Conservation (phyloP, 2,797 vertebrate genomes). For the Thamnophis elegans region DNA sequence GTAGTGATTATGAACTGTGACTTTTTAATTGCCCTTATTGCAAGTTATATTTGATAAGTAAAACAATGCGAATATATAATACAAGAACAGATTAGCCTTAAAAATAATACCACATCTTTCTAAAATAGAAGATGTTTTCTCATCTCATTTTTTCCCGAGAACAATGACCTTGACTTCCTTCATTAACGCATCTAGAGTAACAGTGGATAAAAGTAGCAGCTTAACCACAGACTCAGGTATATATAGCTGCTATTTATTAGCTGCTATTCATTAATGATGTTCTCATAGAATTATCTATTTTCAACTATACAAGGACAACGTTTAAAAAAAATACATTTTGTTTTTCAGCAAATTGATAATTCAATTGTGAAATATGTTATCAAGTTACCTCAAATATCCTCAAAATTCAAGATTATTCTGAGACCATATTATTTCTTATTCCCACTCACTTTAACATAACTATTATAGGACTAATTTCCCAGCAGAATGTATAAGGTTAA, state of each 20-base stretch:
- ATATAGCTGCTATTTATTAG: too few relatives aligned
- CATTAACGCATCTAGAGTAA: neutral
- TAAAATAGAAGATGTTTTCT: neutral
- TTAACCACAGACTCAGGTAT: neutral
- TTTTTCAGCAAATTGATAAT: neutral
- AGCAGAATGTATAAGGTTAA: conserved; percentile 56
- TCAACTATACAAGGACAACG: neutral
- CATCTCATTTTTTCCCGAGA: neutral
- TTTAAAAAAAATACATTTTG: conserved; percentile 14
- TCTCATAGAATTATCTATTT: neutral
- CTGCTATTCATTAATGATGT: neutral
- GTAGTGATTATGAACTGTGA: neutral
- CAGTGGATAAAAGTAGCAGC: neutral
- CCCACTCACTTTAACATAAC: conserved; percentile 49
- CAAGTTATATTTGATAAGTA: conserved; percentile 4
- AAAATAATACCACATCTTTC: neutral
- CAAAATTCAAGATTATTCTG: conserved; percentile 40
- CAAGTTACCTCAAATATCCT: conserved; percentile 11
- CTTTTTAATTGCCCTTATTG: conserved; percentile 17
- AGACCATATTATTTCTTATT: conserved; percentile 52
- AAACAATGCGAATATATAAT: neutral
- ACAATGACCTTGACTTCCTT: neutral
- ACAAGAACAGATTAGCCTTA: neutral
- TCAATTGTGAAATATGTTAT: neutral
- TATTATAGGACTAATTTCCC: conserved; percentile 55